Percentiles rank a stretch among this genome's conserved stretches.
Conservation (phyloP, 2,888 invertebrate species). For the Crocallis elinguaria region DNA sequence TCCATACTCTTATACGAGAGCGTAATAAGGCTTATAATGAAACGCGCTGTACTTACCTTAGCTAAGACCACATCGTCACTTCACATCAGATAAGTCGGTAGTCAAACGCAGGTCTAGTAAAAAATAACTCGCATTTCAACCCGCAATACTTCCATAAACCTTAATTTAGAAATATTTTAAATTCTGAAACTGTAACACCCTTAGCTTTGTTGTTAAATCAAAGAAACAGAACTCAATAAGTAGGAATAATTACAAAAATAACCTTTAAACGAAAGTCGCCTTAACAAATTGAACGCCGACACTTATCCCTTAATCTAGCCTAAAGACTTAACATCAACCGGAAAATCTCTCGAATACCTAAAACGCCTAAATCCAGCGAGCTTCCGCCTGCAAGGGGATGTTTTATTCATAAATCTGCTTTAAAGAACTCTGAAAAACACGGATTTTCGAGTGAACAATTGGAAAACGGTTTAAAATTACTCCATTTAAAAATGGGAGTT, state of each 20-base stretch:
- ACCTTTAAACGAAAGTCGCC: neutral
- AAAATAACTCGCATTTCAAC: too few relatives aligned
- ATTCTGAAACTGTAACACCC: too few relatives aligned
- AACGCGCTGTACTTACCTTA: too few relatives aligned
- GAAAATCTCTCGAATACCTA: constrained; percentile 16
- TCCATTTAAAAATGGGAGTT: constrained; percentile 67
- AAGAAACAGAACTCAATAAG: too few relatives aligned
- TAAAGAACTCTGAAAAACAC: constrained; percentile 68
- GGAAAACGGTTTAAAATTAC: constrained; percentile 39
- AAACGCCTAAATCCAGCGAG: constrained; percentile 15
- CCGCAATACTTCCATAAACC: too few relatives aligned
- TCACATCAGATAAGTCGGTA: too few relatives aligned
- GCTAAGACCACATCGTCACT: too few relatives aligned
- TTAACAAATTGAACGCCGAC: constrained; percentile 22
- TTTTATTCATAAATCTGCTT: constrained; percentile 72
- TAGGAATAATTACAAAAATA: neutral
- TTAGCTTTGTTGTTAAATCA: too few relatives aligned
- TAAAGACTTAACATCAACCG: constrained; percentile 15
- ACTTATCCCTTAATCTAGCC: constrained; percentile 23
- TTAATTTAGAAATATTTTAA: too few relatives aligned
- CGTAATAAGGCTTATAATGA: too few relatives aligned
- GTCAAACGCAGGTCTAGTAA: too few relatives aligned
- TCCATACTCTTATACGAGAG: too few relatives aligned
- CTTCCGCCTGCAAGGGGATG: constrained; percentile 47
- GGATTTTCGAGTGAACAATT: constrained; percentile 51